Conservation (phyloP, 2,113 vertebrate species). For the Perognathus longimembris region DNA sequence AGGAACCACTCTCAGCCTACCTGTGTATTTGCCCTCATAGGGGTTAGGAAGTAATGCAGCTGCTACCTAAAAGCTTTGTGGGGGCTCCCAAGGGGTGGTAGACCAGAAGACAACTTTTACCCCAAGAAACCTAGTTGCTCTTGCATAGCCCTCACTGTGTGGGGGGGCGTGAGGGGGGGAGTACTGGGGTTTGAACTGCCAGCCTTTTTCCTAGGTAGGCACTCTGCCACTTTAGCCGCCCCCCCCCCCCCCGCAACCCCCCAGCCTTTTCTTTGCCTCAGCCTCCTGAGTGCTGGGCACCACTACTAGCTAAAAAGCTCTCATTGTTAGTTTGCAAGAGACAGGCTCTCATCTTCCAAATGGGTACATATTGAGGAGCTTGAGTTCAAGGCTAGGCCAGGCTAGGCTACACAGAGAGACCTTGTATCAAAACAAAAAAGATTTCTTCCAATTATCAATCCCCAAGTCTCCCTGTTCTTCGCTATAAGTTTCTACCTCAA, state of each 20-base stretch:
- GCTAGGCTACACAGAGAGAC: background rate
- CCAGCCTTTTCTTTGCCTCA: background rate
- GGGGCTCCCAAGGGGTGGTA: background rate
- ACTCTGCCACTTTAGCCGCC: background rate
- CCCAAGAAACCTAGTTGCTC: background rate
- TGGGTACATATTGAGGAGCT: no score
- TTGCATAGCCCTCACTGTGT: background rate
- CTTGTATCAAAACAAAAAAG: background rate
- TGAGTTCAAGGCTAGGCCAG: no score
- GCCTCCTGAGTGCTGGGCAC: background rate
- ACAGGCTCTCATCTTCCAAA: background rate
- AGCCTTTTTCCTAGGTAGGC: no score
- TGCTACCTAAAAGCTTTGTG: background rate
- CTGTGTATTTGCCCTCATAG: background rate
- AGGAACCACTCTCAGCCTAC: background rate
- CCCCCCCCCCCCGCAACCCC: background rate
- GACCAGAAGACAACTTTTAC: background rate
- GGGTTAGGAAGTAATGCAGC: background rate
- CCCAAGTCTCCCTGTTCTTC: background rate
- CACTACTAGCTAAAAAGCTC: background rate
- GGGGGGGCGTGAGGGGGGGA: no score
- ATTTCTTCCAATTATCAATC: constrained; percentile 15
- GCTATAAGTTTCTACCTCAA: background rate
- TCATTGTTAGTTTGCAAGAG: constrained; percentile 25
- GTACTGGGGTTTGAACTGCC: background rate